Evolutionary conservation across 2,888 invertebrate genomes (phyloP).

Genomic region (Eupithecia subfuscata): DNA sequence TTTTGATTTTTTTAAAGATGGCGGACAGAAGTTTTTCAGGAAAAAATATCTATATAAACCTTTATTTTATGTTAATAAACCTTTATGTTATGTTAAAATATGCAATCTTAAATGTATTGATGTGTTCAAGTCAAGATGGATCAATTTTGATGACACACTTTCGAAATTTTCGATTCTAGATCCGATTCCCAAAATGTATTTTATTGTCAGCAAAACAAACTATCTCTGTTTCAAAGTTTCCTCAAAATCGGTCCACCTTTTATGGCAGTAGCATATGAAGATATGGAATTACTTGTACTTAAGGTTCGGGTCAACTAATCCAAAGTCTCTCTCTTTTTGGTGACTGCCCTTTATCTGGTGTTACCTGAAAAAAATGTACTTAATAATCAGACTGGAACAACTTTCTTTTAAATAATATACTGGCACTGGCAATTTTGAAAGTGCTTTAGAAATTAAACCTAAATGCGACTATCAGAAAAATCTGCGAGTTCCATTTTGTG

Average conservation of each 20-base stretch:
- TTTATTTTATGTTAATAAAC: slow-evolving; percentile 21
- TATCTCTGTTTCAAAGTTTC: slow-evolving; percentile 35
- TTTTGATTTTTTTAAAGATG: slow-evolving; percentile 17
- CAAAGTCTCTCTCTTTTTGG: slow-evolving; percentile 55
- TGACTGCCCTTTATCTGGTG: slow-evolving; percentile 51
- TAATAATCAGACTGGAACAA: background rate
- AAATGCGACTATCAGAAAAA: too few relatives aligned
- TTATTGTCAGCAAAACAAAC: slow-evolving; percentile 36
- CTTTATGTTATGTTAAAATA: too few relatives aligned
- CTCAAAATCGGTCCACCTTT: slow-evolving; percentile 42
- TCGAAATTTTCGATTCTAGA: slow-evolving; percentile 18
- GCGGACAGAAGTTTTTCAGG: background rate
- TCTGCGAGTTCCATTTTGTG: too few relatives aligned
- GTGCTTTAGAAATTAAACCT: too few relatives aligned
- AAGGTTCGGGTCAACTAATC: slow-evolving; percentile 58
- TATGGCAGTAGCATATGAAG: slow-evolving; percentile 64
- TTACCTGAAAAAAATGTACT: slow-evolving; percentile 62
- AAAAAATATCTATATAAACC: background rate
- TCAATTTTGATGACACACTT: slow-evolving; percentile 28
- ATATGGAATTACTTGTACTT: slow-evolving; percentile 80
- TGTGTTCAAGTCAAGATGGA: slow-evolving; percentile 32
- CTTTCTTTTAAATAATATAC: background rate
- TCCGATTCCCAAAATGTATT: slow-evolving; percentile 19
- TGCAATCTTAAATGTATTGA: slow-evolving; percentile 30
- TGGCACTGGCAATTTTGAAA: too few relatives aligned